Conservation (phyloP, 2,113 vertebrate genomes). For the Entelurus aequoreus region DNA sequence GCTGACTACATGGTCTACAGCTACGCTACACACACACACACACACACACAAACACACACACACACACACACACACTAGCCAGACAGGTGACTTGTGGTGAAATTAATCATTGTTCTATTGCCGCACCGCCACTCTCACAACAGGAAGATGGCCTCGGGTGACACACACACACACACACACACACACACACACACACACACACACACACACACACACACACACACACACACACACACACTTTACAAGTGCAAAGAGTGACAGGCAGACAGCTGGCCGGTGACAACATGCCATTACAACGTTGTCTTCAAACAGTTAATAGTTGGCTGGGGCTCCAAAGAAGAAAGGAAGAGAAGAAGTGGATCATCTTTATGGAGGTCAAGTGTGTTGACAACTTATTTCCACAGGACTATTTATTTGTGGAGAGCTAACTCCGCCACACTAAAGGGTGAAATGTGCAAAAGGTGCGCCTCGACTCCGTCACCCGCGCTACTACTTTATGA, state of each 20-base stretch:
- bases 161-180: conserved; percentile 22
- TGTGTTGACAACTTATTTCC: too few relatives aligned
- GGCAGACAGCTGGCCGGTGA: conserved; percentile 59
- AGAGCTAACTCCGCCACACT: too few relatives aligned
- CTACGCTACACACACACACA: too few relatives aligned
- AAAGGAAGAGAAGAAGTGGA: not conserved
- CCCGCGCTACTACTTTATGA: too few relatives aligned
- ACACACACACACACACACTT: too few relatives aligned
- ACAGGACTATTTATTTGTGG: too few relatives aligned
- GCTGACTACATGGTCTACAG: conserved; percentile 68
- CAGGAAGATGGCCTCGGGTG: conserved; percentile 55
- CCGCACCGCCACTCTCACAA: conserved; percentile 62
- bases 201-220: too few relatives aligned
- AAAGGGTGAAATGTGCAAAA: too few relatives aligned
- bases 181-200: conserved; percentile 11
- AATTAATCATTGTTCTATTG: conserved; percentile 73
- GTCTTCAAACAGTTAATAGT: conserved; percentile 35
- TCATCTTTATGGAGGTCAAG: too few relatives aligned
- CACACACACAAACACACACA: too few relatives aligned
- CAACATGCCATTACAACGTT: conserved; percentile 42
- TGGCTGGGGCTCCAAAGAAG: not conserved
- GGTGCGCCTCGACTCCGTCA: too few relatives aligned
- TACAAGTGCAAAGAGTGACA: conserved; percentile 41
- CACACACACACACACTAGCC: conserved; percentile 44
- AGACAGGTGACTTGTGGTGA: conserved; percentile 64